A percentile compares a stretch with the other conserved stretches of the same genome.
These are phyloP conservation scores for Lamellibrachia satsuma DNA, from an alignment of 2,888 invertebrate species.

Conservation along the genomic window DNA sequence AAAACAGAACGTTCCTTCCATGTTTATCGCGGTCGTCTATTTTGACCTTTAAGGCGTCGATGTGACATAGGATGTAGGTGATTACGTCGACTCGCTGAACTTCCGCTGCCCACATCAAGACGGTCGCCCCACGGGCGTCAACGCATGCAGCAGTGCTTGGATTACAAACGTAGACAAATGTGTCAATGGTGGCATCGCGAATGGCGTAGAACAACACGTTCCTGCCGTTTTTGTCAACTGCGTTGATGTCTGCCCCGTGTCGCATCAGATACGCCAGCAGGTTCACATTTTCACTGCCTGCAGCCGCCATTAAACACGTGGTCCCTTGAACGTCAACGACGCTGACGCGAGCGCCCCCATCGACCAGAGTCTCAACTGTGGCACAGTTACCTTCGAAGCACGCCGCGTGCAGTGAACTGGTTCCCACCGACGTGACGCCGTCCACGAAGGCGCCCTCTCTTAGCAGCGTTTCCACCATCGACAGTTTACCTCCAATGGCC, in stretches of 20 bases:
- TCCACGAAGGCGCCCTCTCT: constrained; percentile 36
- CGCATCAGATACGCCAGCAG: constrained; percentile 39
- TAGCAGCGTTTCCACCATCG: constrained; percentile 39
- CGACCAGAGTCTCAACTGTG: constrained; percentile 35
- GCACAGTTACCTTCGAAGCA: constrained; percentile 42
- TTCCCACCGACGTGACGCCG: constrained; percentile 34
- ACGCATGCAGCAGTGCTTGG: constrained; percentile 32
- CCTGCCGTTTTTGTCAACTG: constrained; percentile 39
- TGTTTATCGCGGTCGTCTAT: constrained; percentile 29
- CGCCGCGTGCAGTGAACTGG: constrained; percentile 40
- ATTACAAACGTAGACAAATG: constrained; percentile 37
- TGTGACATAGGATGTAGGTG: constrained; percentile 34
- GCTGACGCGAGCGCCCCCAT: constrained; percentile 36
- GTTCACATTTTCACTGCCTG: constrained; percentile 39
- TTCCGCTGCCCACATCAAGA: constrained; percentile 41
- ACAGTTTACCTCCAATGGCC: constrained; percentile 38
- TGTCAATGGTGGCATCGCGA: constrained; percentile 37
- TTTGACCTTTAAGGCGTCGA: constrained; percentile 27
- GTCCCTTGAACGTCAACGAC: constrained; percentile 33
- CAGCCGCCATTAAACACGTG: constrained; percentile 42
- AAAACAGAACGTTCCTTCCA: constrained; percentile 40
- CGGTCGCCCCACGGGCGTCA: constrained; percentile 37
- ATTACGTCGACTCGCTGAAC: constrained; percentile 32
- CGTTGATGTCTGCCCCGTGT: constrained; percentile 31
- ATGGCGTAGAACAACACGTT: constrained; percentile 43